A percentile compares a stretch with the other conserved stretches of the same genome.
phyloP scores from a whole-genome alignment of 2,888 invertebrate genomes.

The Drosophila austrosaltans region DNA sequence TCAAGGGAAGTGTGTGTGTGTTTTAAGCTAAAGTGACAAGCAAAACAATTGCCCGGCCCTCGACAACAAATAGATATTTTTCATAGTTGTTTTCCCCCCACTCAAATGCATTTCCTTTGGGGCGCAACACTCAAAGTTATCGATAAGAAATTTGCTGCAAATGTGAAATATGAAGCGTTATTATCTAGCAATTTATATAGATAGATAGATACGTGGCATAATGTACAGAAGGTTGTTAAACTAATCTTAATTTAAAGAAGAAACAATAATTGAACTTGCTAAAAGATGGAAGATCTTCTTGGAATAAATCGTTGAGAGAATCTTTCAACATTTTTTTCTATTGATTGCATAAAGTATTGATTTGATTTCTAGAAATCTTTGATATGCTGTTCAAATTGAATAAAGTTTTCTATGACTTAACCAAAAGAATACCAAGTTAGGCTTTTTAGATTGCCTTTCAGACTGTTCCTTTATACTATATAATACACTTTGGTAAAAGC shows the following conservation, averaged over 20 bases:
- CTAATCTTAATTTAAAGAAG: too few relatives aligned
- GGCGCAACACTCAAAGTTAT: slow-evolving; percentile 1
- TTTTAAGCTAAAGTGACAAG: slow-evolving; percentile 38
- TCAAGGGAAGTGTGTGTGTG: slow-evolving; percentile 40
- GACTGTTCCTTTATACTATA: too few relatives aligned
- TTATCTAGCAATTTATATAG: neutral
- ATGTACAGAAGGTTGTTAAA: neutral
- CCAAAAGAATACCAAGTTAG: too few relatives aligned
- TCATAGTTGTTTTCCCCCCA: neutral
- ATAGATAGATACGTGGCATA: neutral
- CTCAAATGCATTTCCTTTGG: slow-evolving; percentile 6
- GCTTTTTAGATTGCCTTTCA: too few relatives aligned
- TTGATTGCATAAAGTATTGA: too few relatives aligned
- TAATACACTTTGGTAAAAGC: too few relatives aligned
- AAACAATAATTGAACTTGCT: neutral
- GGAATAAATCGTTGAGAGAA: too few relatives aligned
- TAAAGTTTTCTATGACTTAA: too few relatives aligned
- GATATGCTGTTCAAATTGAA: too few relatives aligned
- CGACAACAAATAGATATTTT: slow-evolving; percentile 1
- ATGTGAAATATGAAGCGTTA: neutral
- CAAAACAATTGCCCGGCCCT: slow-evolving; percentile 25
- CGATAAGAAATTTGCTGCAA: neutral
- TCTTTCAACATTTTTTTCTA: too few relatives aligned
- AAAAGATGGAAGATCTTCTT: too few relatives aligned
- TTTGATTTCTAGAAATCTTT: too few relatives aligned